Evolutionary conservation across 2,888 invertebrate genomes (phyloP).

Genomic region (Octonoba sinensis): DNA sequence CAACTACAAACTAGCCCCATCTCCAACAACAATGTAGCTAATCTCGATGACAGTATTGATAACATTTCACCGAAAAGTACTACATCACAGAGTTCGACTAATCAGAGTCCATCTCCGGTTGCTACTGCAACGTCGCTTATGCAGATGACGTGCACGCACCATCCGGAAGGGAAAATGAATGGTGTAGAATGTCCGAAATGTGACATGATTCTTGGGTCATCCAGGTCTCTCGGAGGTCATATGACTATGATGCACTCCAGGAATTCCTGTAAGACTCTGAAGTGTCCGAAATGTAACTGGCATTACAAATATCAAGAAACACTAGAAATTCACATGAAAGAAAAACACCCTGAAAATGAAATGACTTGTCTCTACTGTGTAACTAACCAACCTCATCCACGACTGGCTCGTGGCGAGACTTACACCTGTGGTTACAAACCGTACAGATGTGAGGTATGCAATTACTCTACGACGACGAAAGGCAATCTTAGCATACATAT

Average conservation of each 20-base stretch:
- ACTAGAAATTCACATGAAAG: constrained; percentile 99
- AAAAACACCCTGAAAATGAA: constrained; percentile 97
- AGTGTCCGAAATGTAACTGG: constrained; percentile 99
- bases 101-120: constrained; percentile 69
- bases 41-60: constrained; percentile 60
- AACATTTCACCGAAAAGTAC: constrained; percentile 72
- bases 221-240: constrained; percentile 78
- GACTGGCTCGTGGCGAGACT: constrained; percentile 96
- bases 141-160: constrained; percentile 84
- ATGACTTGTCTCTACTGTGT: constrained; percentile 98
- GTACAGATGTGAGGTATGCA: constrained; percentile 96
- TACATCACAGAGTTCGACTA: constrained; percentile 72
- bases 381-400: constrained; percentile 96
- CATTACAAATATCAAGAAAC: constrained; percentile 99
- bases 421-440: constrained; percentile 99
- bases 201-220: constrained; percentile 90
- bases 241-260: constrained; percentile 89
- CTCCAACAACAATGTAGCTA: constrained; percentile 67
- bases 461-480: constrained; percentile 99
- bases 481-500: constrained; percentile 99
- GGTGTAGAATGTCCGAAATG: constrained; percentile 96
- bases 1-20: constrained; percentile 29
- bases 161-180: constrained; percentile 91
- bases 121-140: constrained; percentile 76
- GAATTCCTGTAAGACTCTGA: constrained; percentile 98